Conservation (phyloP, 2,888 invertebrate species). For the Andrena minutula region DNA sequence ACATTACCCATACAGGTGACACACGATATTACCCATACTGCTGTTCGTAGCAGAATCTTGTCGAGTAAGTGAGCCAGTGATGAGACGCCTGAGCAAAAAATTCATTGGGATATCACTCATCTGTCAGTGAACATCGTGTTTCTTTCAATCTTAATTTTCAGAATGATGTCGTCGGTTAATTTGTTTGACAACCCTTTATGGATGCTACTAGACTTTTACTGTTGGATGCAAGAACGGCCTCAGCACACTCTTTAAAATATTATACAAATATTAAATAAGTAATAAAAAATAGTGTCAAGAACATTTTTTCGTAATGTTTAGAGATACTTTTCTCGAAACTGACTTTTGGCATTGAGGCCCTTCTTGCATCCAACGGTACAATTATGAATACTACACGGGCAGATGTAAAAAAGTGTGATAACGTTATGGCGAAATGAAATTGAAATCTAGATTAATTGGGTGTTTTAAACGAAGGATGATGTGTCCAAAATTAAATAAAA, state of each 20-base stretch:
- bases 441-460: neutral
- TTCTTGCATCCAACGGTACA: no score
- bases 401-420: no score
- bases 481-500: neutral
- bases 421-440: no score
- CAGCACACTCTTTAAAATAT: no score
- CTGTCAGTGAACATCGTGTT: neutral
- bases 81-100: slow-evolving; percentile 85
- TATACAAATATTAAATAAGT: no score
- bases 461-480: neutral
- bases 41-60: slow-evolving; percentile 87
- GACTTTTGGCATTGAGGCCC: no score
- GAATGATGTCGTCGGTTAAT: neutral
- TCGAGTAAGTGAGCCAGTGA: slow-evolving; percentile 87
- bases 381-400: no score
- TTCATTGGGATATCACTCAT: neutral
- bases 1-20: slow-evolving; percentile 88
- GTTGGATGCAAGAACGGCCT: no score
- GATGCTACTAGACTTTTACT: neutral
- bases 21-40: slow-evolving; percentile 88
- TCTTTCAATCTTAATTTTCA: neutral
- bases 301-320: no score
- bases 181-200: neutral
- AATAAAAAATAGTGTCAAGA: no score
- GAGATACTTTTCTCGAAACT: no score